Conservation (phyloP, 2,113 vertebrate species). For the Oryzias melastigma region DNA sequence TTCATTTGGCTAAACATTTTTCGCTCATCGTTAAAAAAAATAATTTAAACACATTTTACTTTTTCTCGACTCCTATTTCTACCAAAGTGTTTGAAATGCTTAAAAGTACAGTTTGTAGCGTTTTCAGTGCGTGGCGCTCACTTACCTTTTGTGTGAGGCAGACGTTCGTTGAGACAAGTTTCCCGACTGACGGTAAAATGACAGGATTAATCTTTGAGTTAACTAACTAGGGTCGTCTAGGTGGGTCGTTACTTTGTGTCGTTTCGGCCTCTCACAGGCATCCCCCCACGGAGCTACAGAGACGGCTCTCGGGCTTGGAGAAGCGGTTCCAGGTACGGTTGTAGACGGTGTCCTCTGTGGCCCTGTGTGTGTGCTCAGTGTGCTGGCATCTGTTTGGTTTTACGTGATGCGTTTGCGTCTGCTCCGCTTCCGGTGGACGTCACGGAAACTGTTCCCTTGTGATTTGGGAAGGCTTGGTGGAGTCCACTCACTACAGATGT, state of each 20-base stretch:
- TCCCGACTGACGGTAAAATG: background rate
- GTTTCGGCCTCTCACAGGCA: background rate
- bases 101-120: too few relatives aligned
- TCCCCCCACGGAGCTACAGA: background rate
- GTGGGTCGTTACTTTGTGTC: background rate
- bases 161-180: background rate
- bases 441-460: slow-evolving; percentile 42
- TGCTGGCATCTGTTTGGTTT: slow-evolving; percentile 53
- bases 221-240: slow-evolving; percentile 58
- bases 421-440: slow-evolving; percentile 58
- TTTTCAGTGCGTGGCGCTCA: background rate
- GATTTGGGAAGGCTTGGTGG: slow-evolving; percentile 39
- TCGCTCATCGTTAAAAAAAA: too few relatives aligned
- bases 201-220: background rate
- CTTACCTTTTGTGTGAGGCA: slow-evolving; percentile 38
- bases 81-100: too few relatives aligned
- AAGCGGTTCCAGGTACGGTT: background rate
- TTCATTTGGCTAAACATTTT: too few relatives aligned
- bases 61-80: too few relatives aligned
- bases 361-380: slow-evolving; percentile 1
- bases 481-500: slow-evolving; percentile 15
- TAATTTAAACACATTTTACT: too few relatives aligned
- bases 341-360: slow-evolving; percentile 24
- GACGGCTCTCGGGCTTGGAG: background rate
- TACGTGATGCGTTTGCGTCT: slow-evolving; percentile 51